Evolutionary conservation across 2,888 invertebrate species (phyloP).

Genomic region (Lepetodrilus schrolli): DNA sequence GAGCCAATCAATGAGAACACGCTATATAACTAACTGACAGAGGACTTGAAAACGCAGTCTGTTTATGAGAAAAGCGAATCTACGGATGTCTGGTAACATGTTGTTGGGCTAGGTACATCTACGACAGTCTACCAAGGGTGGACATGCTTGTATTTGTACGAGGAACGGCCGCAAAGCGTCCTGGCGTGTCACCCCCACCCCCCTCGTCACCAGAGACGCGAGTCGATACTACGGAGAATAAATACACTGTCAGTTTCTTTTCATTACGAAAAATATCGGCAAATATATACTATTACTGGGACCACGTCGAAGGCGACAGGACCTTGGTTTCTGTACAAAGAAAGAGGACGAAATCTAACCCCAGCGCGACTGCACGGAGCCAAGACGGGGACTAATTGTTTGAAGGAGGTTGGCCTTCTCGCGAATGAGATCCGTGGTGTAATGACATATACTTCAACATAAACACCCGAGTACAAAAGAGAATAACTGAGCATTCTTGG

Average conservation of each 20-base stretch:
- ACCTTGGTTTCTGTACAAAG: background rate
- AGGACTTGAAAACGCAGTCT: too few species aligned
- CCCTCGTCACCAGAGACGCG: background rate
- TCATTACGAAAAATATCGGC: conserved; percentile 31
- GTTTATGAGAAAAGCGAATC: too few species aligned
- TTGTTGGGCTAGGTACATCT: background rate
- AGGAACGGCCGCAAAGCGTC: background rate
- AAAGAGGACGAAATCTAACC: background rate
- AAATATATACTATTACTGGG: conserved; percentile 30
- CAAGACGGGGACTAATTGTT: conserved; percentile 11
- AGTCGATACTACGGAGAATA: conserved; percentile 8
- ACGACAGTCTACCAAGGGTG: conserved; percentile 1
- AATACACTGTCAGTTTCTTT: conserved; percentile 19
- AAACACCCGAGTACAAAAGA: conserved; percentile 26
- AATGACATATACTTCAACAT: conserved; percentile 28
- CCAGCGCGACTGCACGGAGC: conserved; percentile 9
- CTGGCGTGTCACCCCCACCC: background rate
- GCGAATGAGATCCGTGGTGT: conserved; percentile 19
- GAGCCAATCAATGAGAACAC: too few species aligned
- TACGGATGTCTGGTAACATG: too few species aligned
- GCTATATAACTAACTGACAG: too few species aligned
- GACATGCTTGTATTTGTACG: conserved; percentile 13
- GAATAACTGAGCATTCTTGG: background rate
- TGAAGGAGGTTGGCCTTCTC: conserved; percentile 24
- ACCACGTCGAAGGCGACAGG: conserved; percentile 12